Percentiles rank a stretch among this genome's conserved stretches.
phyloP scores from a whole-genome alignment of 2,113 vertebrate genomes.

The Pelusios castaneus region DNA sequence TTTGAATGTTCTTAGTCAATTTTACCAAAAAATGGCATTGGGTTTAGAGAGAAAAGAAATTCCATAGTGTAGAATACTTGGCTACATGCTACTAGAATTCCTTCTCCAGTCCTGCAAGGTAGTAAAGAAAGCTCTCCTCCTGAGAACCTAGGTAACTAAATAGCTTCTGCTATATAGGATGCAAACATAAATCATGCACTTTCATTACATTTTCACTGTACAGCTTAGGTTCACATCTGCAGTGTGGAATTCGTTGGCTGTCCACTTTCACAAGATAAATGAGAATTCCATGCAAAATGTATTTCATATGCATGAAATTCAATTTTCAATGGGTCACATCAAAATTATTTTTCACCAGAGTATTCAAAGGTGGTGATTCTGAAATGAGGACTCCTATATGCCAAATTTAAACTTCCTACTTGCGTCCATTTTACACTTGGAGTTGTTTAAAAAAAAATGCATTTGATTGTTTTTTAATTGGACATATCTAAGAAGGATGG shows the following conservation, averaged over 20 bases:
- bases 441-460: neutral
- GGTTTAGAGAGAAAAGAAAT: neutral
- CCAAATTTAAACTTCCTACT: neutral
- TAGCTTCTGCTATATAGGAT: neutral
- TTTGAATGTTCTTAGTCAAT: neutral
- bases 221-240: neutral
- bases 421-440: neutral
- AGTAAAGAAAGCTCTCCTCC: neutral
- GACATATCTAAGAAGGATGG: neutral
- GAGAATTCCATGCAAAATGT: neutral
- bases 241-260: neutral
- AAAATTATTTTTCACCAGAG: neutral
- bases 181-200: neutral
- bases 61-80: neutral
- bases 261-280: neutral
- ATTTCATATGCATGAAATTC: neutral
- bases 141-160: neutral
- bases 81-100: neutral
- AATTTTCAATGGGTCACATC: neutral
- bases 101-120: neutral
- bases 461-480: neutral
- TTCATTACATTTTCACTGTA: rapidly evolving
- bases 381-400: neutral
- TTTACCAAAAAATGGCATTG: neutral
- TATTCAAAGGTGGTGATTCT: neutral